phyloP scores from a whole-genome alignment of 2,113 vertebrate species.

The Cheirogaleus medius region DNA sequence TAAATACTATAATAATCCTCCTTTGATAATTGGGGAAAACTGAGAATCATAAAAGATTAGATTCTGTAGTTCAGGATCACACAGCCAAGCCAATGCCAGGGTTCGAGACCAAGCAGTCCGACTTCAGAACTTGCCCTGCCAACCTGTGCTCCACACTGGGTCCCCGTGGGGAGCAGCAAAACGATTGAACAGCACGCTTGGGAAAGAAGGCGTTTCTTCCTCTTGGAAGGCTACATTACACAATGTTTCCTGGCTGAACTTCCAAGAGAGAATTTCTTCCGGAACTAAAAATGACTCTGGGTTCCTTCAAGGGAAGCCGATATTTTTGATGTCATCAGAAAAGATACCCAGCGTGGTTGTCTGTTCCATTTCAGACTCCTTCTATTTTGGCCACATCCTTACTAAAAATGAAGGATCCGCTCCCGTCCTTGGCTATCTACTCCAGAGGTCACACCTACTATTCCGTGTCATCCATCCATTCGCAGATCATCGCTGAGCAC shows the following conservation, averaged over 20 bases:
- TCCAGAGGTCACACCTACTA: neutral
- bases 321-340: constrained; percentile 23
- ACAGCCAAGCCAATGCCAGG: neutral
- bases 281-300: constrained; percentile 11
- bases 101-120: neutral
- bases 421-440: neutral
- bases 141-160: neutral
- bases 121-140: neutral
- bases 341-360: neutral
- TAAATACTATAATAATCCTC: neutral
- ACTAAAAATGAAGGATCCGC: neutral
- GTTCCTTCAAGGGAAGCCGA: neutral
- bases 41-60: neutral
- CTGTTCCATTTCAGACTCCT: neutral
- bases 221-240: neutral
- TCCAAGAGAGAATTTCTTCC: neutral
- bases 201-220: neutral
- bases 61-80: neutral
- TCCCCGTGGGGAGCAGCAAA: neutral
- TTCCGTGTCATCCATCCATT: neutral
- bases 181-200: neutral
- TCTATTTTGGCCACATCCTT: neutral
- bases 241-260: neutral
- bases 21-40: neutral
- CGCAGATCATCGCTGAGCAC: neutral